These are phyloP conservation scores for Phlogophora meticulosa DNA, from an alignment of 2,888 invertebrate species.

Conservation along the genomic window DNA sequence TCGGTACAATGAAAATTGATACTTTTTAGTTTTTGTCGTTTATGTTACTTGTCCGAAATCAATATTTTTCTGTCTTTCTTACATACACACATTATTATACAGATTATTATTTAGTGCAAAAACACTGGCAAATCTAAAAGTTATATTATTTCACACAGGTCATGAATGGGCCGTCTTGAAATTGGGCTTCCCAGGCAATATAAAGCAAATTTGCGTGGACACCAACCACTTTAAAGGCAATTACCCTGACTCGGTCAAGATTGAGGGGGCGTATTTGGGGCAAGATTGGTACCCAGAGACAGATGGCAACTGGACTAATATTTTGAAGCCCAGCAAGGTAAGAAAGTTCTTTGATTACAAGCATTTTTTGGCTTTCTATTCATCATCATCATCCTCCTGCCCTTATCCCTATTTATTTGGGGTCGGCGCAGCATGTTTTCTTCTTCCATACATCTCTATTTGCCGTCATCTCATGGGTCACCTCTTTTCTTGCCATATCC, in stretches of 20 bases:
- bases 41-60: no score
- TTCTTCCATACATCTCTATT: no score
- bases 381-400: no score
- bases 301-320: conserved; percentile 82
- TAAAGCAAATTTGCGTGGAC: conserved; percentile 90
- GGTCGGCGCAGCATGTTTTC: no score
- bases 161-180: conserved; percentile 92
- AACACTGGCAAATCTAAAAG: conserved; percentile 11
- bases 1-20: no score
- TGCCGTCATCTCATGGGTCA: no score
- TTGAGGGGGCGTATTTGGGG: conserved; percentile 88
- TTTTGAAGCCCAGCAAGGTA: conserved; percentile 90
- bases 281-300: conserved; percentile 75
- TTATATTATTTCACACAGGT: conserved; percentile 76
- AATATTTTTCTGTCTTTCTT: no score
- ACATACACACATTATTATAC: no score
- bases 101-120: no score
- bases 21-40: no score
- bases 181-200: conserved; percentile 89
- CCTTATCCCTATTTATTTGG: no score
- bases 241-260: conserved; percentile 91
- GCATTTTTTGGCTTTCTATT: neutral
- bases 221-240: conserved; percentile 93
- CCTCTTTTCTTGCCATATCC: no score
- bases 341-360: conserved; percentile 38